Percentiles rank a stretch among this genome's conserved stretches.
phyloP scores from a whole-genome alignment of 2,113 vertebrate species.

The Silurus glanis region DNA sequence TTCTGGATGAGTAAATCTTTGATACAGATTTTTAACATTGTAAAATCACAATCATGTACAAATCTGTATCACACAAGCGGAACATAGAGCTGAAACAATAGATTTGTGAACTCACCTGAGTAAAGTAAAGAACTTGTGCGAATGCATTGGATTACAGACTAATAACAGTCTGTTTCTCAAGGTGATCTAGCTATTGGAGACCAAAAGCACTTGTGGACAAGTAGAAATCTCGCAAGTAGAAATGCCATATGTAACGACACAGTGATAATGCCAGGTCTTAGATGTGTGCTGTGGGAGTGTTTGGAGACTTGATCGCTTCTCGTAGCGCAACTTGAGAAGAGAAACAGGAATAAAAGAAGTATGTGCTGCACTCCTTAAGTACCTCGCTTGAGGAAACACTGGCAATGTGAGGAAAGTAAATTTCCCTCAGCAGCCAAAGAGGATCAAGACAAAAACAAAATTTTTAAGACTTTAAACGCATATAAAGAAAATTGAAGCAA shows the following conservation, averaged over 20 bases:
- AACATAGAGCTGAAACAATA: neutral
- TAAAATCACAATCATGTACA: neutral
- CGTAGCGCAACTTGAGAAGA: neutral
- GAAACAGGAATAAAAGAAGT: neutral
- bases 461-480: neutral
- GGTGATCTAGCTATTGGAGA: neutral
- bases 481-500: neutral
- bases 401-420: neutral
- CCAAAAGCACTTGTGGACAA: slow-evolving; percentile 17
- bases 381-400: neutral
- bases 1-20: neutral
- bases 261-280: neutral
- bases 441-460: neutral
- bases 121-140: neutral
- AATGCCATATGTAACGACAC: neutral
- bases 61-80: neutral
- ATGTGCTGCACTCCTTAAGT: too few species aligned
- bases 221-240: neutral
- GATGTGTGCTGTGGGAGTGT: neutral
- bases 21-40: neutral
- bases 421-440: neutral
- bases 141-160: neutral
- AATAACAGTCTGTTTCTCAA: neutral
- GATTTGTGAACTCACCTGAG: neutral
- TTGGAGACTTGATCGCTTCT: neutral